phyloP scores from a whole-genome alignment of 2,888 invertebrate species.

The Heliconius aoede region DNA sequence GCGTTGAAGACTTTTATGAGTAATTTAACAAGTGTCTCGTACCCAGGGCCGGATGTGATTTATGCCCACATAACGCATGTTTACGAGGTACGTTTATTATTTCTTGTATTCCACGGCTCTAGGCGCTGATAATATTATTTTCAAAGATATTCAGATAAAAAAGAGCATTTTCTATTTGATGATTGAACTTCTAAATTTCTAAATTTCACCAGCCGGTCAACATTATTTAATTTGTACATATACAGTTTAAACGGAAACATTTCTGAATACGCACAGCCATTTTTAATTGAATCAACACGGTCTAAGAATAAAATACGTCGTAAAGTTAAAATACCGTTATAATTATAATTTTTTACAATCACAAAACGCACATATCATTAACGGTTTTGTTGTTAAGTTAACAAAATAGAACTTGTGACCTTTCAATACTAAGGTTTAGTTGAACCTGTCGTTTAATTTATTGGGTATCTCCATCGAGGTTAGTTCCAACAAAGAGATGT shows the following conservation, averaged over 20 bases:
- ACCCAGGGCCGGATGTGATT: constrained; percentile 70
- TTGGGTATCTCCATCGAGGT: constrained; percentile 22
- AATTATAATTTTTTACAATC: constrained; percentile 23
- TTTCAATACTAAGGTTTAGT: neutral
- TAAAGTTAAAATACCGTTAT: constrained; percentile 11
- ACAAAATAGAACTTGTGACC: neutral
- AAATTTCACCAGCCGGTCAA: constrained; percentile 34
- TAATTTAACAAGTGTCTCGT: constrained; percentile 78
- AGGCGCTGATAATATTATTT: constrained; percentile 73
- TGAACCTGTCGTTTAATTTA: constrained; percentile 11
- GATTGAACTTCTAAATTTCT: constrained; percentile 49
- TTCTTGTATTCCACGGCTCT: constrained; percentile 70
- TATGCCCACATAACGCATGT: constrained; percentile 71
- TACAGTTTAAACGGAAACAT: neutral
- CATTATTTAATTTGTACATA: neutral
- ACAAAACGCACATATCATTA: constrained; percentile 22
- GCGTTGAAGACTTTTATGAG: constrained; percentile 77
- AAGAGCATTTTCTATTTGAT: constrained; percentile 25
- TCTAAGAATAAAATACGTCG: neutral
- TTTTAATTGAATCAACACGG: neutral
- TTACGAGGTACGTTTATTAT: constrained; percentile 76
- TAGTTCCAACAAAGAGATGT: constrained; percentile 36
- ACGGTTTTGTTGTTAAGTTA: neutral
- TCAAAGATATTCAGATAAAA: constrained; percentile 48
- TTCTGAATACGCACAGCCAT: neutral